These are phyloP conservation scores for Macaria liturata DNA, from an alignment of 2,888 invertebrate species.

Conservation along the genomic window DNA sequence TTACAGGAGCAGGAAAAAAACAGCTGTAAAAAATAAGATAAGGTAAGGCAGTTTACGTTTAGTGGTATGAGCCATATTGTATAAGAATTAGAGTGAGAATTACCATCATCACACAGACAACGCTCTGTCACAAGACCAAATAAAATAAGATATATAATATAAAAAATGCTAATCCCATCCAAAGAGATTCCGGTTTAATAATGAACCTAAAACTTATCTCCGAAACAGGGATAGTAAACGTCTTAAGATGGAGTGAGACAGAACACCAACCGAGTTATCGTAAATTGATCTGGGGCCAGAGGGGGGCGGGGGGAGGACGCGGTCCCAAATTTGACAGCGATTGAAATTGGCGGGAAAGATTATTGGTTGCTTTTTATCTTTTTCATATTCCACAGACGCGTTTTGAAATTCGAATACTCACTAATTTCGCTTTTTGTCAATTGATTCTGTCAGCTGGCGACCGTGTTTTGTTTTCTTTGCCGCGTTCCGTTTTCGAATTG, in stretches of 20 bases:
- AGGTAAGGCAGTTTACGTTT: no score
- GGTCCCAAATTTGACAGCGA: constrained; percentile 82
- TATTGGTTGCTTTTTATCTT: constrained; percentile 62
- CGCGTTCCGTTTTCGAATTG: not conserved
- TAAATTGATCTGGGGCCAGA: constrained; percentile 79
- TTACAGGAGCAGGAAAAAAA: no score
- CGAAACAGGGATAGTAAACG: constrained; percentile 72
- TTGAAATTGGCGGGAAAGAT: constrained; percentile 82
- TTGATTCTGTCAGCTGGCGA: constrained; percentile 1
- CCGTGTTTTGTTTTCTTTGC: not conserved
- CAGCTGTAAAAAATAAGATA: no score
- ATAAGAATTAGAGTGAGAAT: no score
- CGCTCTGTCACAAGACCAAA: no score
- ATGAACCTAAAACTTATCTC: constrained; percentile 73
- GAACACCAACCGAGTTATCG: constrained; percentile 77
- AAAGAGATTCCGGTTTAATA: constrained; percentile 51
- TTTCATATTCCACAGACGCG: constrained; percentile 26
- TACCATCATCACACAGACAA: no score
- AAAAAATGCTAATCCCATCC: constrained; percentile 9
- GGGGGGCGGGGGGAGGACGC: constrained; percentile 55
- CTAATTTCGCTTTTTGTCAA: constrained; percentile 33
- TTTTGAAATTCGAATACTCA: constrained; percentile 29
- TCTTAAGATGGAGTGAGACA: constrained; percentile 81
- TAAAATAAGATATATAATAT: no score
- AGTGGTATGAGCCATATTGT: no score